phyloP scores from a whole-genome alignment of 2,113 vertebrate species.

The Oceanites oceanicus region DNA sequence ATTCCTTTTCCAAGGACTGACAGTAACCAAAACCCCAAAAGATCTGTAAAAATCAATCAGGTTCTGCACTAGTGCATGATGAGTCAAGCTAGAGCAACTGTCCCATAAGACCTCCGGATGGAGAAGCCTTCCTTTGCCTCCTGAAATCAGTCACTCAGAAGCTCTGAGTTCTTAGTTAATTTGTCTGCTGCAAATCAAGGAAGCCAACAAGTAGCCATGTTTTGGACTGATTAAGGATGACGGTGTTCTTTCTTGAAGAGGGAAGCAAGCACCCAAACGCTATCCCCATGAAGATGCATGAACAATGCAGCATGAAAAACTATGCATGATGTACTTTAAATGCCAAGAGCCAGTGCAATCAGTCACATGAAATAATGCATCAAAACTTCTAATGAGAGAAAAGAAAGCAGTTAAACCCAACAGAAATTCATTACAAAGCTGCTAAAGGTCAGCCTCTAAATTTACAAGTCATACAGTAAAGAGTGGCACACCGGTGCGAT shows the following conservation, averaged over 20 bases:
- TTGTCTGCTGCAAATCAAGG: neutral
- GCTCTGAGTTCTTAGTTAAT: neutral
- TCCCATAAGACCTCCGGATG: neutral
- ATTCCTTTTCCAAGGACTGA: neutral
- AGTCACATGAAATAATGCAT: neutral
- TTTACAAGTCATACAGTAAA: neutral
- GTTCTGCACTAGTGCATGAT: neutral
- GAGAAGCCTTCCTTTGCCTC: neutral
- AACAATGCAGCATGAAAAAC: neutral
- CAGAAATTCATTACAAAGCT: neutral
- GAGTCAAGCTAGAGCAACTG: neutral
- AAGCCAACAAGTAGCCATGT: neutral
- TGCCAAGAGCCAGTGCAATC: neutral
- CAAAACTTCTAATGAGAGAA: neutral
- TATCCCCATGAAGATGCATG: neutral
- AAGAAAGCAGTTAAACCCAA: neutral
- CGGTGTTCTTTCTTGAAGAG: neutral
- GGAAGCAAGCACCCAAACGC: neutral
- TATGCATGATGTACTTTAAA: neutral
- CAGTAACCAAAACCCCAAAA: neutral
- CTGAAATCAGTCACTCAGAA: neutral
- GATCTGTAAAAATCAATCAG: neutral
- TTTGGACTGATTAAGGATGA: neutral
- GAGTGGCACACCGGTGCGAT: neutral
- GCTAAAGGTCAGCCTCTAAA: slow-evolving; percentile 1